phyloP scores from a whole-genome alignment of 2,797 vertebrate genomes.

The Scyliorhinus canicula region DNA sequence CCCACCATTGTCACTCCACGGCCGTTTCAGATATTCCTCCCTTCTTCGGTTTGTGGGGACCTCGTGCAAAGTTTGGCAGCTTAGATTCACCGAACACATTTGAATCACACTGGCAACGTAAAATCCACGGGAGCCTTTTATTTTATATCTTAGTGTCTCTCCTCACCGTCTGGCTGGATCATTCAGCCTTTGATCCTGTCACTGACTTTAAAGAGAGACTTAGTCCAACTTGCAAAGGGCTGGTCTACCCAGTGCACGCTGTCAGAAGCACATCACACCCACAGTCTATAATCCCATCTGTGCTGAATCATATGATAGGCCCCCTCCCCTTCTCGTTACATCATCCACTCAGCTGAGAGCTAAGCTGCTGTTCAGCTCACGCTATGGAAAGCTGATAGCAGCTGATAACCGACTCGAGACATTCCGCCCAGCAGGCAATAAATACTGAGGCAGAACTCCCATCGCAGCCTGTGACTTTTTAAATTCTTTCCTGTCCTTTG shows the following conservation, averaged over 20 bases:
- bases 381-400: slow-evolving; percentile 11
- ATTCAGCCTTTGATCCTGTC: background rate
- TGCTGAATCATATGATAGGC: slow-evolving; percentile 16
- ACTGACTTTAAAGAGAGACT: background rate
- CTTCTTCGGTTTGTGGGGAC: too few relatives aligned
- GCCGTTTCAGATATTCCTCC: background rate
- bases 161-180: background rate
- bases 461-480: background rate
- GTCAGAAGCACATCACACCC: background rate
- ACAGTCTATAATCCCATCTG: slow-evolving; percentile 29
- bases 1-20: background rate
- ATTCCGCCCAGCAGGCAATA: background rate
- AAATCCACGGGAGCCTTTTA: background rate
- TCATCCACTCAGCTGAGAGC: slow-evolving; percentile 26
- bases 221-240: background rate
- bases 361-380: background rate
- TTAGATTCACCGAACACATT: background rate
- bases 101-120: background rate
- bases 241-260: background rate
- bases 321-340: slow-evolving; percentile 7
- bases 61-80: background rate
- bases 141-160: background rate
- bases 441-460: background rate
- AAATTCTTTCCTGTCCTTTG: background rate
- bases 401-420: background rate